Conservation (phyloP, 1,140 invertebrate species). For the Drosophila santomea region DNA sequence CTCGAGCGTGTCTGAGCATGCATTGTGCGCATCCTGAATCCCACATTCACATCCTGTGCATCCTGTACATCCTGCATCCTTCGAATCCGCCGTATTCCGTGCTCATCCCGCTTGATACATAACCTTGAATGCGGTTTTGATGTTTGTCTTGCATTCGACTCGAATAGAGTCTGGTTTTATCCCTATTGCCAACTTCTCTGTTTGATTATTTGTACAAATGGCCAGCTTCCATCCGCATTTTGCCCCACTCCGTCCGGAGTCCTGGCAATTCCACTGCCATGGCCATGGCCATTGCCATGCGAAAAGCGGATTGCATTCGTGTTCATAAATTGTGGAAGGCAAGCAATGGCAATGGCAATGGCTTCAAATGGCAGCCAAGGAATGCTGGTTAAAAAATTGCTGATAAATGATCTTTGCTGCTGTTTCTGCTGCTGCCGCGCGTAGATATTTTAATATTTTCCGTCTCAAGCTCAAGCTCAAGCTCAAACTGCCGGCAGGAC, state of each 20-base stretch:
- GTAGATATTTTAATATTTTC: slow-evolving; percentile 81
- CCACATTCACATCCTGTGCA: slow-evolving; percentile 14
- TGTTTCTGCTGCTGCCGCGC: slow-evolving; percentile 43
- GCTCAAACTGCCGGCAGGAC: slow-evolving; percentile 33
- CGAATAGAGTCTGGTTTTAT: slow-evolving; percentile 36
- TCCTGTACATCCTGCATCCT: slow-evolving; percentile 11
- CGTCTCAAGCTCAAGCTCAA: slow-evolving; percentile 53
- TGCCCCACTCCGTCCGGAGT: background rate
- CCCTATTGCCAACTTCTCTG: slow-evolving; percentile 28
- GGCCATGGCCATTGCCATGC: slow-evolving; percentile 58
- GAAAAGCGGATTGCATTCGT: slow-evolving; percentile 61
- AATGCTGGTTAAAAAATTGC: slow-evolving; percentile 76
- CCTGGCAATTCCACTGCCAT: slow-evolving; percentile 29
- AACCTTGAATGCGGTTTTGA: slow-evolving; percentile 83
- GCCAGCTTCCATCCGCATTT: slow-evolving; percentile 41
- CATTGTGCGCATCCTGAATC: slow-evolving; percentile 43
- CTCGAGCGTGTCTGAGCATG: slow-evolving; percentile 68
- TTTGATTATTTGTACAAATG: slow-evolving; percentile 83
- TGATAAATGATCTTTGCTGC: slow-evolving; percentile 77
- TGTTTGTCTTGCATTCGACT: slow-evolving; percentile 75
- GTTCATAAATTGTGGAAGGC: slow-evolving; percentile 72
- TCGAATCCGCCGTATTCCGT: slow-evolving; percentile 51
- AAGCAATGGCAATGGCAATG: slow-evolving; percentile 11
- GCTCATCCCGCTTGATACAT: slow-evolving; percentile 76
- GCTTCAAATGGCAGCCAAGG: slow-evolving; percentile 43